These are phyloP conservation scores for Pherbina coryleti DNA, from an alignment of 2,888 invertebrate species.

Conservation along the genomic window DNA sequence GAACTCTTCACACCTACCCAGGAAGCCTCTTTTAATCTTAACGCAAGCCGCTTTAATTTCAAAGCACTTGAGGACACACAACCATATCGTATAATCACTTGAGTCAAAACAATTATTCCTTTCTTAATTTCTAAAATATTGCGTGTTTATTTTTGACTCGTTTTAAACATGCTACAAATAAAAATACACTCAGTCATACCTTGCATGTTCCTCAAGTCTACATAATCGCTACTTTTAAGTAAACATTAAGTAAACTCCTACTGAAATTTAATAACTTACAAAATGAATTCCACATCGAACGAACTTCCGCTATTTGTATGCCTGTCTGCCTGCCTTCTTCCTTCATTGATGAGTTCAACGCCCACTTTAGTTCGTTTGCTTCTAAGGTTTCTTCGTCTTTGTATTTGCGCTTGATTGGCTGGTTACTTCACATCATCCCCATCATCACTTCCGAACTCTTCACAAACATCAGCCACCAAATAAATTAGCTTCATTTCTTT, in stretches of 20 bases:
- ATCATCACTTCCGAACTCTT: neutral
- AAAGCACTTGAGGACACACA: too few relatives aligned
- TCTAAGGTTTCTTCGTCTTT: neutral
- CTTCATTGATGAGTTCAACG: neutral
- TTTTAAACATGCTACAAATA: neutral
- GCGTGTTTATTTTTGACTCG: conserved; percentile 1
- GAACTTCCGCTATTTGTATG: neutral
- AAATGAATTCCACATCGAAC: neutral
- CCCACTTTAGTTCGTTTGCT: conserved; percentile 15
- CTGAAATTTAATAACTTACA: conserved; percentile 8
- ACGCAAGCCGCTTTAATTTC: too few relatives aligned
- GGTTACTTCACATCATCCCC: neutral
- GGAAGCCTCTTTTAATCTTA: too few relatives aligned
- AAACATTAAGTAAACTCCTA: neutral
- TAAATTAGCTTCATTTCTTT: neutral
- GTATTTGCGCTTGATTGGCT: conserved; percentile 8
- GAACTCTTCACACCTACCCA: too few relatives aligned
- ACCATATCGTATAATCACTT: too few relatives aligned
- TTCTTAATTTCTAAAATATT: neutral
- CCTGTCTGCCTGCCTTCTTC: neutral
- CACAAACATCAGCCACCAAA: neutral
- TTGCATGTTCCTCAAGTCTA: neutral
- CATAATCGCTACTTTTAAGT: neutral
- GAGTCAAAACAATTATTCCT: neutral
- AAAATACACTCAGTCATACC: neutral